Base-by-base conservation (phyloP, 2,888 invertebrate species). In the Sphaeridia pumilis region DNA sequence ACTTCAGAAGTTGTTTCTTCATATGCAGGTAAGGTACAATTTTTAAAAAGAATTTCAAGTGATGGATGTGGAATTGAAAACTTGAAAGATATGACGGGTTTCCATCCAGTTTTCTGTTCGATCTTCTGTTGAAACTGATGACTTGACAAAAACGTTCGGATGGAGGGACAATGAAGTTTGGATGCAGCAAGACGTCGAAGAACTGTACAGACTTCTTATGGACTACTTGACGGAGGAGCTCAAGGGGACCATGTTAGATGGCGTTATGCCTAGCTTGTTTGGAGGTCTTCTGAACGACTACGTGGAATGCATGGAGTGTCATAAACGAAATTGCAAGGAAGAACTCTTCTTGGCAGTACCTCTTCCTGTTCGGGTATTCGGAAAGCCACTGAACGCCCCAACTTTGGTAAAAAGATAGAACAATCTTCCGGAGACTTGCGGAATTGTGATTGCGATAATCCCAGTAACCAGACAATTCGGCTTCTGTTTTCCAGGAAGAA, bases 101-200 rank as follows among this genome's bases (percentile, higher is more conserved):
- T n/a, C n/a, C n/a, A n/a, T n/a, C n/a, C 66, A 86, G 80, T 88
- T 87, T 1, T 86, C 87, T 26, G 75, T 77, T 27, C 82, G 82
- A 67, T 74, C 78, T 24, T 83, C 88, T 1, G 81, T 88, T 12
- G 87, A 88, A 70, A 92, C 90, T 2, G 88, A 85, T 14, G 84
- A 87, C 65, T 71, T 90, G 54, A 90, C 89, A 0, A 79, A 78
- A 59, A 87, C 87, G 68, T 92, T 90, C 70, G 89, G 51, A n/a
- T 92, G 90, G 90, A 84, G 86, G 67, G 83, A 84, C 36, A 82
- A 83, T 55, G 86, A 88, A 70, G 87, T 87, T 0, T 89, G 88
- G 85, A 87, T 89, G 66, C 90, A 90, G 67, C 90, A 90, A 68
- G 90, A 90, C 68, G 87, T 90, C 47, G 89, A 90, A 69, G 89